Evolutionary conservation across 1,140 invertebrate genomes (phyloP).

Genomic region (Pantala flavescens): DNA sequence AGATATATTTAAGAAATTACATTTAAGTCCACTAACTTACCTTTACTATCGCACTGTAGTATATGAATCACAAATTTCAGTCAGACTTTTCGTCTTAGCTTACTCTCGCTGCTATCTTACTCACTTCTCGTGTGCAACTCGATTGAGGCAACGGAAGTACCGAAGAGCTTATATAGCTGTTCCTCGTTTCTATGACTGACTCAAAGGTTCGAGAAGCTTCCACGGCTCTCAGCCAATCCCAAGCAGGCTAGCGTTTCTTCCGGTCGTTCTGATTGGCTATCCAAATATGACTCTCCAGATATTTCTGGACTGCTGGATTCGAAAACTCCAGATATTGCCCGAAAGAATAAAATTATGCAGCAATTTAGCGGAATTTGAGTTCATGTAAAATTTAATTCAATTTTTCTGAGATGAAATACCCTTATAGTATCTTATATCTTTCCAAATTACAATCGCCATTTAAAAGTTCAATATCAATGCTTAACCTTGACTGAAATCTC

Average conservation of each 20-base stretch:
- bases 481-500: no score
- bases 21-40: no score
- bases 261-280: neutral
- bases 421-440: no score
- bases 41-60: no score
- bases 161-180: neutral
- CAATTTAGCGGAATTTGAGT: neutral
- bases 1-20: no score
- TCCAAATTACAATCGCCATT: no score
- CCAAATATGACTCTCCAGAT: constrained; percentile 4
- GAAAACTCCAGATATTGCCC: neutral
- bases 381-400: neutral
- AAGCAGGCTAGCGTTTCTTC: neutral
- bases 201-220: neutral
- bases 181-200: neutral
- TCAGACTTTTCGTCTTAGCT: no score
- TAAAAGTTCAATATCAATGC: no score
- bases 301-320: constrained; percentile 4
- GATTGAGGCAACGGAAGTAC: neutral
- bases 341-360: neutral
- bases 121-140: no score
- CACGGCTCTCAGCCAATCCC: neutral
- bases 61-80: no score
- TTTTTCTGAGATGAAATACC: neutral
- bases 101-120: no score